Conservation (phyloP, 2,113 vertebrate genomes). For the Orcinus orca region DNA sequence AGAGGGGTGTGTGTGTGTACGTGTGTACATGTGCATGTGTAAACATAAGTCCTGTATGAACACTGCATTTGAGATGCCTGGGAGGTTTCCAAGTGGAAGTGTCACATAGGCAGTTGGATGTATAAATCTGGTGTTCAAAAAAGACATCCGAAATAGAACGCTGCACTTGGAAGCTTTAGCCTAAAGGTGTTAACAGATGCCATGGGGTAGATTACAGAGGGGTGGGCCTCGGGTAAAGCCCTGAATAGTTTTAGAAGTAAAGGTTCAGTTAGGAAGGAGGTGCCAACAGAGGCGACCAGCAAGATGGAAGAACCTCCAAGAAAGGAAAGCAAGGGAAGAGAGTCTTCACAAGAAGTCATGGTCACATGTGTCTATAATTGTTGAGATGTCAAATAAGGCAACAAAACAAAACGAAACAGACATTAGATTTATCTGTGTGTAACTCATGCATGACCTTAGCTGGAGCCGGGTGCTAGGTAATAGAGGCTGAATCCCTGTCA, state of each 20-base stretch:
- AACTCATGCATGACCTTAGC: background rate
- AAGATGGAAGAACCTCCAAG: background rate
- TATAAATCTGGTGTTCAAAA: background rate
- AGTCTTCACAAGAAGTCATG: background rate
- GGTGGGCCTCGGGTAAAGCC: rapidly evolving
- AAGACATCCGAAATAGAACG: background rate
- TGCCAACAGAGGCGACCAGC: background rate
- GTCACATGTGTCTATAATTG: background rate
- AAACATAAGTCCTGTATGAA: background rate
- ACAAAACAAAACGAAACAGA: background rate
- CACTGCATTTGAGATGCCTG: background rate
- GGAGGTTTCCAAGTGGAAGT: background rate
- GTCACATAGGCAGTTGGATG: background rate
- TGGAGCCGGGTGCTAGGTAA: background rate
- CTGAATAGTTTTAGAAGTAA: background rate
- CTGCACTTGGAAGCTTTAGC: background rate
- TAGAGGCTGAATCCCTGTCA: rapidly evolving
- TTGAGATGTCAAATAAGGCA: background rate
- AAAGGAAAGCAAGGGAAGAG: background rate
- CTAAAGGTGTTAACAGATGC: background rate
- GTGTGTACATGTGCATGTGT: background rate
- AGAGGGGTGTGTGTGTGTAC: background rate
- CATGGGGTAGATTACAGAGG: background rate
- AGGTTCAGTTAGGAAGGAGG: background rate
- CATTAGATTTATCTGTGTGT: background rate